These are phyloP conservation scores for Corticium candelabrum DNA, from an alignment of 37 sponge, comb jelly and placozoan species.

Conservation along the genomic window DNA sequence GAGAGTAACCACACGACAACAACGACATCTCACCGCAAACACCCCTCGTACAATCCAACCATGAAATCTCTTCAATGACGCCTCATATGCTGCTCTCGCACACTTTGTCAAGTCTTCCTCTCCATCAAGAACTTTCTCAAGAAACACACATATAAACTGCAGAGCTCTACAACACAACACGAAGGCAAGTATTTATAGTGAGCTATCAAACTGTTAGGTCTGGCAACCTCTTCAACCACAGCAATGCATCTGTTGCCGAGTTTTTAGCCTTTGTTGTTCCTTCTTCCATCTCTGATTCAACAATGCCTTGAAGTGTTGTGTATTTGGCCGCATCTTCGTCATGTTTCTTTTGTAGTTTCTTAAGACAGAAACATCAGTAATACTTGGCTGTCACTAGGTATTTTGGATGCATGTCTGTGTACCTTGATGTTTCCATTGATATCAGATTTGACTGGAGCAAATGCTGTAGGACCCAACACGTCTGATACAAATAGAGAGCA, in stretches of 20 bases:
- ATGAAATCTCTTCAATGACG: constrained; percentile 56
- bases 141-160: constrained; percentile 56
- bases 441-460: constrained; percentile 64
- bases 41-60: constrained; percentile 65
- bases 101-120: constrained; percentile 58
- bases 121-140: constrained; percentile 39
- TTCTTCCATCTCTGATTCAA: constrained; percentile 55
- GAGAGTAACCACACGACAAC: background rate
- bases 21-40: constrained; percentile 32
- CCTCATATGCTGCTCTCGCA: constrained; percentile 53
- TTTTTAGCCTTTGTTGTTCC: constrained; percentile 32
- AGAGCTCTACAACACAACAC: constrained; percentile 31
- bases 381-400: background rate
- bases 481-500: constrained; percentile 21
- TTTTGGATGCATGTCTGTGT: background rate
- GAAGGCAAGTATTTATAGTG: background rate
- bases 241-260: constrained; percentile 60
- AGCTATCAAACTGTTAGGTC: constrained; percentile 6
- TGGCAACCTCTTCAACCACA: constrained; percentile 86
- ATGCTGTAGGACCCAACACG: constrained; percentile 46
- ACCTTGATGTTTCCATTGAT: constrained; percentile 61
- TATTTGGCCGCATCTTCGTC: constrained; percentile 30
- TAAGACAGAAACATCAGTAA: background rate
- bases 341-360: constrained; percentile 43
- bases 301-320: constrained; percentile 46